Percentiles rank a stretch among this genome's conserved stretches.
Evolutionary conservation across 2,113 vertebrate genomes (phyloP).

Genomic region (Crotalus viridis): DNA sequence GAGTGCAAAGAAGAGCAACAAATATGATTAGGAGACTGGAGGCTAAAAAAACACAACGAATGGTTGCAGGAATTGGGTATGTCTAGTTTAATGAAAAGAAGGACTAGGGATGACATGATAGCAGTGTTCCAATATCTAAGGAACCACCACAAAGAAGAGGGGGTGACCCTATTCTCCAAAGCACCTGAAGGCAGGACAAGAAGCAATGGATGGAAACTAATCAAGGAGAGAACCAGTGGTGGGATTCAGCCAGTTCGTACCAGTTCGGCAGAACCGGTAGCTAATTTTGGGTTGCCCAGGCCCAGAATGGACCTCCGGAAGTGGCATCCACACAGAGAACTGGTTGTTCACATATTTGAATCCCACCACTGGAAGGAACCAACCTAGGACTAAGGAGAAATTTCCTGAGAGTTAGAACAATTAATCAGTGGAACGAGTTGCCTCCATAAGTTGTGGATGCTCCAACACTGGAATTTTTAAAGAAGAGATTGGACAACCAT

Average conservation of each 20-base stretch:
- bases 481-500: background rate
- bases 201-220: background rate
- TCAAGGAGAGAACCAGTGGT: background rate
- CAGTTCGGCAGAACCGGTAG: too few relatives aligned
- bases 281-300: too few relatives aligned
- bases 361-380: too few relatives aligned
- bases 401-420: background rate
- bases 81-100: too few relatives aligned
- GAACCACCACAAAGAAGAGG: background rate
- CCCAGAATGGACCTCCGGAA: too few relatives aligned
- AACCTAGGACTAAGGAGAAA: background rate
- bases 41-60: too few relatives aligned
- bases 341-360: too few relatives aligned
- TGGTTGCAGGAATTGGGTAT: too few relatives aligned
- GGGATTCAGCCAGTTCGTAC: too few relatives aligned
- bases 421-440: background rate
- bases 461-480: background rate
- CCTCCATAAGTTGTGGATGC: background rate
- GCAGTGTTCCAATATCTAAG: background rate
- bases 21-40: too few relatives aligned
- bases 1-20: too few relatives aligned
- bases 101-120: background rate
- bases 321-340: too few relatives aligned
- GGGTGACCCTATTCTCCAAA: background rate
- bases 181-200: background rate